Conservation (phyloP, 2,113 vertebrate genomes). For the Eclectus roratus region DNA sequence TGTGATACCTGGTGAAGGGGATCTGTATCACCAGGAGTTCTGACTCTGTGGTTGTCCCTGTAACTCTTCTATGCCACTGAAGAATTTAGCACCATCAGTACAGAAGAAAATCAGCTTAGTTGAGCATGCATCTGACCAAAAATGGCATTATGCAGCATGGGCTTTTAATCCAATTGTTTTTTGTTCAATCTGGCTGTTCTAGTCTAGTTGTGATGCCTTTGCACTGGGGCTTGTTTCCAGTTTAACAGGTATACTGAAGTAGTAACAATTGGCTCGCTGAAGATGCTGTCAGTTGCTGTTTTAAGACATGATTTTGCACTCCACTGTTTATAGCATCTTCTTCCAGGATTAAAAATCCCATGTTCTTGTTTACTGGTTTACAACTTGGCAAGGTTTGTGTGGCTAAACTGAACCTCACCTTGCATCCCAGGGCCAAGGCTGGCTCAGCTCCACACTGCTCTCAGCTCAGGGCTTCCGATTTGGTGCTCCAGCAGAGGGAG, state of each 20-base stretch:
- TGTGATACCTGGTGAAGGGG: neutral
- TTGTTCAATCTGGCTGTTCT: neutral
- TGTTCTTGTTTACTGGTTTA: neutral
- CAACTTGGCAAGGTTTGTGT: neutral
- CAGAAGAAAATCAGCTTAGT: neutral
- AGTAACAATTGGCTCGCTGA: neutral
- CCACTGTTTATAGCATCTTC: neutral
- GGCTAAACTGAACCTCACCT: neutral
- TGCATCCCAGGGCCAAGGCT: neutral
- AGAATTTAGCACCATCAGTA: neutral
- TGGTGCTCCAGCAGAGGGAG: neutral
- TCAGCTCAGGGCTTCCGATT: neutral
- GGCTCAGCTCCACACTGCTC: neutral
- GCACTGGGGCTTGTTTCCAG: neutral
- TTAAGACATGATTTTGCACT: neutral
- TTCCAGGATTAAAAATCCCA: neutral
- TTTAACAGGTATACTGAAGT: neutral
- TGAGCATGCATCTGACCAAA: neutral
- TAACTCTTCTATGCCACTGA: neutral
- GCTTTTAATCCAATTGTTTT: neutral
- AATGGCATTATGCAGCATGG: neutral
- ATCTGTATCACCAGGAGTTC: neutral
- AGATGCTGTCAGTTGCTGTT: neutral
- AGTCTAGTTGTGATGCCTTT: neutral
- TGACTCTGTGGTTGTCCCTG: neutral